A percentile compares a stretch with the other conserved stretches of the same genome.
Conservation (phyloP, 2,113 vertebrate species). For the Neogobius melanostomus region DNA sequence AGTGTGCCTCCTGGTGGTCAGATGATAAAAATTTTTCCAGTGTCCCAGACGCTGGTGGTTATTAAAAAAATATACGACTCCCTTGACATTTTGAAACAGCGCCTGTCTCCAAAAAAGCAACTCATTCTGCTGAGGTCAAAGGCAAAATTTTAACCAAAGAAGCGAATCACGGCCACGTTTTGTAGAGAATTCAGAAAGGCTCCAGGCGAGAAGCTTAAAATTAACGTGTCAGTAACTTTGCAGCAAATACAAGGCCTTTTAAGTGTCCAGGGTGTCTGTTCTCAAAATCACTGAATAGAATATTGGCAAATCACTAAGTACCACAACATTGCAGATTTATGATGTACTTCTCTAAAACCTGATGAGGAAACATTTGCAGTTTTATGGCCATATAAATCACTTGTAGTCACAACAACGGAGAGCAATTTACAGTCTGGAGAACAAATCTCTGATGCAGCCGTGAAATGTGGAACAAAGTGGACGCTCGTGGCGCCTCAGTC, state of each 20-base stretch:
- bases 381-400: not conserved
- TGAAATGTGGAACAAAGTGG: no score
- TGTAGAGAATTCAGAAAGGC: conserved; percentile 3
- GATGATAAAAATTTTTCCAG: not conserved
- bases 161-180: not conserved
- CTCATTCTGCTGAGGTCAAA: conserved; percentile 30
- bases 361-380: not conserved
- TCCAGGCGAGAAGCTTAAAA: not conserved
- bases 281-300: no score
- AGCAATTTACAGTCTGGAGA: not conserved
- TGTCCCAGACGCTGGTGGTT: conserved; percentile 19
- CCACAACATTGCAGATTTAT: conserved; percentile 6
- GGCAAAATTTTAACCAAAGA: not conserved
- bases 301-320: not conserved
- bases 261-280: not conserved
- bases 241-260: not conserved
- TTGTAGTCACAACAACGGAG: not conserved
- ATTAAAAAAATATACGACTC: conserved; percentile 10
- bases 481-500: no score
- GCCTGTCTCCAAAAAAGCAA: conserved; percentile 16
- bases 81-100: conserved; percentile 34
- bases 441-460: no score
- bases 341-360: conserved; percentile 1
- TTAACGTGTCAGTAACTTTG: conserved; percentile 1
- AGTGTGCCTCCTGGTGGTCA: conserved; percentile 76